phyloP scores from a whole-genome alignment of 2,113 vertebrate genomes.

The Rattus rattus region DNA sequence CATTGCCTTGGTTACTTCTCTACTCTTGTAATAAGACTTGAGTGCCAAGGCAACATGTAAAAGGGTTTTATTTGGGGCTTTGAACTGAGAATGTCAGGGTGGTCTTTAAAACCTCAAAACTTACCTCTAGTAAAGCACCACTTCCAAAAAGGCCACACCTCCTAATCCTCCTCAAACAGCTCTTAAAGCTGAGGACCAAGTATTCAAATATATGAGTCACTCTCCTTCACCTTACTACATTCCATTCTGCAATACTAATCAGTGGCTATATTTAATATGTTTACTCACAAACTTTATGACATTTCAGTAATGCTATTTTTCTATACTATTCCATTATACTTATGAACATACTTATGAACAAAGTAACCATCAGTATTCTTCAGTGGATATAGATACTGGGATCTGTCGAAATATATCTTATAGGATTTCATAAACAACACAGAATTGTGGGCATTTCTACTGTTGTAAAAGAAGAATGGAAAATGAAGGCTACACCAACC shows the following conservation, averaged over 20 bases:
- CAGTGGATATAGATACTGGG: not conserved
- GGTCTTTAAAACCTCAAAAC: not conserved
- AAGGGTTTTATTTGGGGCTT: too few species aligned
- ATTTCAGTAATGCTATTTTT: not conserved
- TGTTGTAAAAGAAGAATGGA: not conserved
- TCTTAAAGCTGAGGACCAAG: not conserved
- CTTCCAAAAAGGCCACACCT: not conserved
- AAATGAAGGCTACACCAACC: not conserved
- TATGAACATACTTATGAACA: not conserved
- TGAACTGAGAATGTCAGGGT: not conserved
- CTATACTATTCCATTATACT: not conserved
- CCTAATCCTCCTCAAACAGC: not conserved
- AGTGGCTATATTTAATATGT: not conserved
- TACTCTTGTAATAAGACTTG: not conserved
- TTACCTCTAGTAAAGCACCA: not conserved
- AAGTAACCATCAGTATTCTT: not conserved
- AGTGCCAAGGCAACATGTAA: not conserved
- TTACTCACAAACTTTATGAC: not conserved
- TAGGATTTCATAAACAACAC: not conserved
- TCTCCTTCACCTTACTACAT: not conserved
- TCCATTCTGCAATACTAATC: not conserved
- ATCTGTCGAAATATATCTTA: not conserved
- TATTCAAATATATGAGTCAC: not conserved
- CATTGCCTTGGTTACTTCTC: not conserved
- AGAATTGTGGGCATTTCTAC: not conserved